A percentile compares a stretch with the other conserved stretches of the same genome.
These are phyloP conservation scores for Psylliodes chrysocephalus DNA, from an alignment of 2,888 invertebrate species.

Conservation along the genomic window DNA sequence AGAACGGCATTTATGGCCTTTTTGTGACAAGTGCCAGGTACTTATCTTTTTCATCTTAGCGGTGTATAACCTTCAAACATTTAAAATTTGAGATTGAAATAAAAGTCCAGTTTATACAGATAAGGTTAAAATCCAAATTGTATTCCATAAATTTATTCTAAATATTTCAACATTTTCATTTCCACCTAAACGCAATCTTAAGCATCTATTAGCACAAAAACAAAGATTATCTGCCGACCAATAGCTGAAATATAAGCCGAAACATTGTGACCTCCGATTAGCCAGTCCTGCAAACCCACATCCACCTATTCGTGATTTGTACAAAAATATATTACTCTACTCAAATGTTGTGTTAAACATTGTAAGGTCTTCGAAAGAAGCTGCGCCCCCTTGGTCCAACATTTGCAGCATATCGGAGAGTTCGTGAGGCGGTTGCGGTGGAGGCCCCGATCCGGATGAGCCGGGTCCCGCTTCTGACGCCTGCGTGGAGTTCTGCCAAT, in stretches of 20 bases:
- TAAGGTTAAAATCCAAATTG: too few species aligned
- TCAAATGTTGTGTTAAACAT: conserved; percentile 90
- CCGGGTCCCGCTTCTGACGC: conserved; percentile 64
- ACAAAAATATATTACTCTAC: conserved; percentile 54
- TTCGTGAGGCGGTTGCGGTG: conserved; percentile 80
- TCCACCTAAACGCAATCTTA: too few species aligned
- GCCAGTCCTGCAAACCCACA: conserved; percentile 4
- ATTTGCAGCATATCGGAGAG: conserved; percentile 94
- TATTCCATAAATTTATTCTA: too few species aligned
- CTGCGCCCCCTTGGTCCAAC: conserved; percentile 84
- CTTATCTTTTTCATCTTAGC: conserved; percentile 88
- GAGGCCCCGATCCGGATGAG: conserved; percentile 67
- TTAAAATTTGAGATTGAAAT: too few species aligned
- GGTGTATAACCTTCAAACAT: conserved; percentile 78
- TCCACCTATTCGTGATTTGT: conserved; percentile 21
- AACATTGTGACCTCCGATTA: neutral
- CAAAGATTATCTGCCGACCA: too few species aligned
- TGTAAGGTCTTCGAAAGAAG: conserved; percentile 88
- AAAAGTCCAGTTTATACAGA: too few species aligned
- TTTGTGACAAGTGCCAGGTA: conserved; percentile 88
- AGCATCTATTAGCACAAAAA: too few species aligned
- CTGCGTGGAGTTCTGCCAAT: conserved; percentile 58
- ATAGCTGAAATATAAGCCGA: too few species aligned
- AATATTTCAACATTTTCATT: too few species aligned
- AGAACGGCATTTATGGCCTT: conserved; percentile 83